phyloP scores from a whole-genome alignment of 2,113 vertebrate genomes.

The Pachypanchax playfairii region DNA sequence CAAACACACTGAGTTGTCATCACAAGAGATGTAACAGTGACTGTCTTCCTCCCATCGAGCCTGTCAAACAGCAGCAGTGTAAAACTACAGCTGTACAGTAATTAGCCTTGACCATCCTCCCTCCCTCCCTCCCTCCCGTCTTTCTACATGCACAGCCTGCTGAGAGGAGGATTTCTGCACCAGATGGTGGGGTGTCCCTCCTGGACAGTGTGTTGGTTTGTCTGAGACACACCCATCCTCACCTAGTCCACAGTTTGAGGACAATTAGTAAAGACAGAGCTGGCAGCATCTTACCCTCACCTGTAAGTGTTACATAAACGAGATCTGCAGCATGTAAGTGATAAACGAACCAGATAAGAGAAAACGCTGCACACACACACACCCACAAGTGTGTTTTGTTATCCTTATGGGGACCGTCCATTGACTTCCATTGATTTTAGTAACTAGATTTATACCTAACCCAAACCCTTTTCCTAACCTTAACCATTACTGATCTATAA shows the following conservation, averaged over 20 bases:
- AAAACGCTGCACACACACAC: background rate
- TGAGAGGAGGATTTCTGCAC: conserved; percentile 72
- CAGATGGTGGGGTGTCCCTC: conserved; percentile 79
- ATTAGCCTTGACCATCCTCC: conserved; percentile 54
- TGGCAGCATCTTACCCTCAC: background rate
- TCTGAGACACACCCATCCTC: conserved; percentile 62
- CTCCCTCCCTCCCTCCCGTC: background rate
- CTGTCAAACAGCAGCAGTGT: conserved; percentile 51
- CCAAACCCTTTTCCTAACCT: too few relatives aligned
- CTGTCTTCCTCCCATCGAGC: conserved; percentile 11
- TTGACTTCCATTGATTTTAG: too few relatives aligned
- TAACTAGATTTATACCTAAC: too few relatives aligned
- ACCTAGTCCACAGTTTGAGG: conserved; percentile 30
- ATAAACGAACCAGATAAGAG: background rate
- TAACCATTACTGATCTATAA: too few relatives aligned
- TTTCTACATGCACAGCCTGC: conserved; percentile 34
- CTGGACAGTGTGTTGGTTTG: conserved; percentile 64
- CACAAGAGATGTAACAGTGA: conserved; percentile 3
- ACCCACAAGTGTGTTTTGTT: too few relatives aligned
- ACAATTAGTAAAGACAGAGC: conserved; percentile 41
- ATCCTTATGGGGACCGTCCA: too few relatives aligned
- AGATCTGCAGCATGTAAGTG: background rate
- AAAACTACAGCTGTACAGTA: conserved; percentile 56
- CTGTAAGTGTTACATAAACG: background rate
- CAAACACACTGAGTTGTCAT: conserved; percentile 9